Evolutionary conservation across 2,888 invertebrate species (phyloP).

Genomic region (Chouioia cunea): DNA sequence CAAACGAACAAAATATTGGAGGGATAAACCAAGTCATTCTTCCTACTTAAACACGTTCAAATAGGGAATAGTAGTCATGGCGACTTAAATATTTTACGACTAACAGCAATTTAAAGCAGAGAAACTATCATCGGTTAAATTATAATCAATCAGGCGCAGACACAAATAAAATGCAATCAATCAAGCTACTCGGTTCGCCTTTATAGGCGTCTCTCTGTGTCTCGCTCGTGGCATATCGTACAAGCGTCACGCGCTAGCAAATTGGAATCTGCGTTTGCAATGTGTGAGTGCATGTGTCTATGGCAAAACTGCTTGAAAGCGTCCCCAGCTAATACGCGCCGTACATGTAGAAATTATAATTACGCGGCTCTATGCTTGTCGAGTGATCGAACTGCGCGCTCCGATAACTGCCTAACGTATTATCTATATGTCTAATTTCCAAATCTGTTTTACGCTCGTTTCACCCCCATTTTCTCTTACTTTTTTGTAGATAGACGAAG

Average conservation of each 20-base stretch:
- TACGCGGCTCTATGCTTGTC: slow-evolving; percentile 46
- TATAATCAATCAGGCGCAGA: slow-evolving; percentile 33
- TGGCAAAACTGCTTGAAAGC: slow-evolving; percentile 30
- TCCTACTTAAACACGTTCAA: too few relatives aligned
- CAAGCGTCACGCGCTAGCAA: slow-evolving; percentile 33
- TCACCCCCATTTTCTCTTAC: too few relatives aligned
- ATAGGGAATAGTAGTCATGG: too few relatives aligned
- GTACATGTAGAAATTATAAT: slow-evolving; percentile 51
- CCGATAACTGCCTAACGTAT: slow-evolving; percentile 25
- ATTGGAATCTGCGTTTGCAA: slow-evolving; percentile 40
- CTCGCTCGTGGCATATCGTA: slow-evolving; percentile 2
- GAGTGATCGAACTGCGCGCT: slow-evolving; percentile 48
- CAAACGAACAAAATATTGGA: too few relatives aligned
- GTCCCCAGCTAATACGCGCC: slow-evolving; percentile 16
- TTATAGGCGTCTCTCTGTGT: background rate
- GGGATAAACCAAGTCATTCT: too few relatives aligned
- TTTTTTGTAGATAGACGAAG: too few relatives aligned
- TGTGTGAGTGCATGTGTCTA: slow-evolving; percentile 18
- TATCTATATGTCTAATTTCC: too few relatives aligned
- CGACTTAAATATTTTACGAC: too few relatives aligned
- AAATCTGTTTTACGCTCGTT: too few relatives aligned
- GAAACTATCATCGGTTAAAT: too few relatives aligned
- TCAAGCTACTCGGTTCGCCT: slow-evolving; percentile 21
- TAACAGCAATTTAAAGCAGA: too few relatives aligned
- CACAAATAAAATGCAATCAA: slow-evolving; percentile 43